Percentiles rank a stretch among this genome's conserved stretches.
These are phyloP conservation scores for Acrobasis suavella DNA, from an alignment of 2,888 invertebrate genomes.

Conservation along the genomic window DNA sequence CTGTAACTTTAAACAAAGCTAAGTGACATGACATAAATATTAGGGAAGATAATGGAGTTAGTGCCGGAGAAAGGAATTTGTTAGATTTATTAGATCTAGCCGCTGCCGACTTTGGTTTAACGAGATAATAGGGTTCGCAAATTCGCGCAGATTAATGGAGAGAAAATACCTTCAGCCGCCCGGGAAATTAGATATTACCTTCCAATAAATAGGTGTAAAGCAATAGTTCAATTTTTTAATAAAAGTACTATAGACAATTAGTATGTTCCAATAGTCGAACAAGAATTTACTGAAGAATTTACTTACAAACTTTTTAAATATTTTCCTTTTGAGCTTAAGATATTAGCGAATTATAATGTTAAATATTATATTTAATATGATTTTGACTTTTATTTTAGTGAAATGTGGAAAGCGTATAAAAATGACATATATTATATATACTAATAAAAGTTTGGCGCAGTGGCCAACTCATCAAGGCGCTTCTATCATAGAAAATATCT, in stretches of 20 bases:
- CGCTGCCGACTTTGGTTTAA: constrained; percentile 20
- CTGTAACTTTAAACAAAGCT: neutral
- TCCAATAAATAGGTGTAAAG: neutral
- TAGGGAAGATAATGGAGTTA: constrained; percentile 12
- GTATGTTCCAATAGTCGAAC: too few relatives aligned
- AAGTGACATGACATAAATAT: constrained; percentile 1
- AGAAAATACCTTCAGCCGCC: constrained; percentile 8
- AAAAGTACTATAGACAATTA: neutral
- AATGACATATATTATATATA: neutral
- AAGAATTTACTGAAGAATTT: too few relatives aligned
- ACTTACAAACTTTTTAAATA: too few relatives aligned
- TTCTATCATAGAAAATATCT: constrained; percentile 2
- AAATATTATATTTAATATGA: too few relatives aligned
- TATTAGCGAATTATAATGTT: too few relatives aligned
- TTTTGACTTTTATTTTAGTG: neutral
- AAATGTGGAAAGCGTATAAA: neutral
- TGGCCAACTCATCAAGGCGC: constrained; percentile 9
- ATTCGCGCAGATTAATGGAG: constrained; percentile 14
- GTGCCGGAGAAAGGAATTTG: constrained; percentile 15
- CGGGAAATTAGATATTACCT: constrained; percentile 4
- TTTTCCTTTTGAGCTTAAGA: too few relatives aligned
- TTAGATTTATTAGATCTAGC: constrained; percentile 18
- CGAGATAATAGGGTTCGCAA: constrained; percentile 21
- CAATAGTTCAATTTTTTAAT: neutral
- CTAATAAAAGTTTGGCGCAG: constrained; percentile 7